Conservation (phyloP, 2,797 vertebrate genomes). For the Odontamblyopus lacepedii region DNA sequence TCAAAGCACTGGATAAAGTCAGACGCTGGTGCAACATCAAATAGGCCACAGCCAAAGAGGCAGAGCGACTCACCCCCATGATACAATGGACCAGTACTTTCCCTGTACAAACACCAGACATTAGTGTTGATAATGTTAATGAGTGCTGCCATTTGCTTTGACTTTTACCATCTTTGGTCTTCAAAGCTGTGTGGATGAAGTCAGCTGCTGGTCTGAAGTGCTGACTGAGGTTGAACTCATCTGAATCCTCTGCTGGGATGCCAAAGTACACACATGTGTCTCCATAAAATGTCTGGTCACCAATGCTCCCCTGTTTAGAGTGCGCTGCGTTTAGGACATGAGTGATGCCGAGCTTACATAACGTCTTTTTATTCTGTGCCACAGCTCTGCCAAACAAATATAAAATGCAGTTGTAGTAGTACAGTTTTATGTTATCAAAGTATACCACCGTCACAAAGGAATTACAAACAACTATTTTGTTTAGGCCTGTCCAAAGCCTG, state of each 20-base stretch:
- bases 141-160: not conserved
- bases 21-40: slow-evolving; percentile 88
- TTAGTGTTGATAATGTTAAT: not conserved
- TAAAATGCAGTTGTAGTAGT: not conserved
- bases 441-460: not conserved
- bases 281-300: slow-evolving; percentile 79
- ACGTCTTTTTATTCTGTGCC: slow-evolving; percentile 71
- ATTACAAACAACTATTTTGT: not conserved
- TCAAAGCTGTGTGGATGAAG: slow-evolving; percentile 78
- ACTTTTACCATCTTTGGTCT: slow-evolving; percentile 75
- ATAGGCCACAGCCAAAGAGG: slow-evolving; percentile 89
- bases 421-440: not conserved
- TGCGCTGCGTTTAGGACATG: slow-evolving; percentile 87
- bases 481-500: not conserved
- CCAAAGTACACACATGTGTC: slow-evolving; percentile 74
- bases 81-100: slow-evolving; percentile 96
- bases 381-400: slow-evolving; percentile 58
- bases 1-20: slow-evolving; percentile 81
- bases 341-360: slow-evolving; percentile 84
- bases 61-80: slow-evolving; percentile 93
- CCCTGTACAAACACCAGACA: slow-evolving; percentile 66
- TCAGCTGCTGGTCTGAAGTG: slow-evolving; percentile 74
- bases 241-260: slow-evolving; percentile 75
- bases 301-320: slow-evolving; percentile 83
- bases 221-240: slow-evolving; percentile 74